A percentile compares a stretch with the other conserved stretches of the same genome.
These are phyloP conservation scores for Gadopsis marmoratus DNA, from an alignment of 2,797 vertebrate genomes.

Conservation along the genomic window DNA sequence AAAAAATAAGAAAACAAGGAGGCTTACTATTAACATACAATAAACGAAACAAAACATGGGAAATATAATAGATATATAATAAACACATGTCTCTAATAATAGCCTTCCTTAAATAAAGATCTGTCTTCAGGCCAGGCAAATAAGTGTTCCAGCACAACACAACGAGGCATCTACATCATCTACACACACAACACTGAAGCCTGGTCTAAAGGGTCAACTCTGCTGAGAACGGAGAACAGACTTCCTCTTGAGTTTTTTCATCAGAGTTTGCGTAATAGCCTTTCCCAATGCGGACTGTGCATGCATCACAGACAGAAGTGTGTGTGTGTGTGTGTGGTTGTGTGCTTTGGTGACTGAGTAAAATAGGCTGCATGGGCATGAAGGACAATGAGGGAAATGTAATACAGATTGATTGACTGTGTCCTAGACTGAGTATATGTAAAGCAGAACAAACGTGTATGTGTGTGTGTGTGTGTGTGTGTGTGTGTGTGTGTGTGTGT, in stretches of 20 bases:
- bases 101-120: neutral
- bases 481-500: neutral
- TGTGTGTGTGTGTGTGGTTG: neutral
- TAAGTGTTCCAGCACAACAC: neutral
- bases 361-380: slow-evolving; percentile 70
- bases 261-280: slow-evolving; percentile 24
- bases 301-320: neutral
- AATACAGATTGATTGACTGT: slow-evolving; percentile 84
- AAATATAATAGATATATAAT: too few species aligned
- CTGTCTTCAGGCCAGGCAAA: neutral
- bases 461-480: slow-evolving; percentile 8
- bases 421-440: slow-evolving; percentile 69
- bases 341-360: slow-evolving; percentile 42
- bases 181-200: neutral
- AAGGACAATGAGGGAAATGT: slow-evolving; percentile 81
- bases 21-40: neutral
- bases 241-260: slow-evolving; percentile 22
- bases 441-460: slow-evolving; percentile 46
- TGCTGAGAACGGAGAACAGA: slow-evolving; percentile 11
- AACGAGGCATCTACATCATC: neutral
- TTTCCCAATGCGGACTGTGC: neutral
- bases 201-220: neutral
- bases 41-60: neutral
- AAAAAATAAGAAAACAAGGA: neutral
- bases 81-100: neutral